Evolutionary conservation across 2,888 invertebrate species (phyloP).

Genomic region (Glaucopsyche alexis): DNA sequence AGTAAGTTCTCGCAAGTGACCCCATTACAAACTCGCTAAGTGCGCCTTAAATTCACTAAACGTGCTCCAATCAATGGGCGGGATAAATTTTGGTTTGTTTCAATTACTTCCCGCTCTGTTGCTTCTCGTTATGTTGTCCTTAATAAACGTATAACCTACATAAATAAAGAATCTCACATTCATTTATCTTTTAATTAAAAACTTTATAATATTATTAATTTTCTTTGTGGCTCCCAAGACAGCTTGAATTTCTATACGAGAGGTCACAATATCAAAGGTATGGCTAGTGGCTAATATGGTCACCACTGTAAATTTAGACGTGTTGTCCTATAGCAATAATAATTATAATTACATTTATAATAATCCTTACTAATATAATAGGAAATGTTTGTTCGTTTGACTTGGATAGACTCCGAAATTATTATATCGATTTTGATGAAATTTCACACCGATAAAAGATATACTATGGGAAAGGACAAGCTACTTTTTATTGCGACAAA

Average conservation of each 20-base stretch:
- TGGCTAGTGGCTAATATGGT: too few relatives aligned
- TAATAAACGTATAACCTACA: not conserved
- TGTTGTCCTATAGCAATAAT: too few relatives aligned
- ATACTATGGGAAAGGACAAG: too few relatives aligned
- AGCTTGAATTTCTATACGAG: not conserved
- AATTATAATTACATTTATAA: too few relatives aligned
- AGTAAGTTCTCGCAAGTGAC: slow-evolving; percentile 5
- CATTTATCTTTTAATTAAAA: not conserved
- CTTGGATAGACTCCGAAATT: too few relatives aligned
- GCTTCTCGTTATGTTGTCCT: not conserved
- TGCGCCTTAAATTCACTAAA: slow-evolving; percentile 17
- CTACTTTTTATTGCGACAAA: too few relatives aligned
- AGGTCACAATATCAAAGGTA: not conserved
- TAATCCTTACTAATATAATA: too few relatives aligned
- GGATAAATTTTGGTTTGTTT: slow-evolving; percentile 19
- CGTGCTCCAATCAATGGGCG: not conserved
- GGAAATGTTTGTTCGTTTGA: too few relatives aligned
- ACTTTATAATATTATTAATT: not conserved
- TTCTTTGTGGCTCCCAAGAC: not conserved
- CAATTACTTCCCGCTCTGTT: slow-evolving; percentile 1
- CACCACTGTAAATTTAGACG: too few relatives aligned
- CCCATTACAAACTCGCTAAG: slow-evolving; percentile 14
- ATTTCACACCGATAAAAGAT: too few relatives aligned
- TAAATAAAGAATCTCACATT: not conserved
- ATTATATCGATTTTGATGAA: too few relatives aligned